phyloP scores from a whole-genome alignment of 1,140 invertebrate species.

The Trichoplusia ni region DNA sequence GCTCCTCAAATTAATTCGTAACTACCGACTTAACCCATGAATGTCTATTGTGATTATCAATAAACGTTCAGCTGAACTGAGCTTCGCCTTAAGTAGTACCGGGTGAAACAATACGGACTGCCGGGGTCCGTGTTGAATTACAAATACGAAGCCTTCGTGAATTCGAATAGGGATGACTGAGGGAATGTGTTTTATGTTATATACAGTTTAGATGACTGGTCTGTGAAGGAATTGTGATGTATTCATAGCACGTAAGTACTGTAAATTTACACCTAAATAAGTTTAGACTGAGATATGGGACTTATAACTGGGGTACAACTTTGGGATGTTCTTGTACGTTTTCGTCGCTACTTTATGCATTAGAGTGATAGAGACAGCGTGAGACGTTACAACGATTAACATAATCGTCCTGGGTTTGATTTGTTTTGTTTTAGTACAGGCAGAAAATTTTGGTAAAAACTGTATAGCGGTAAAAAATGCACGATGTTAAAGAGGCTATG shows the following conservation, averaged over 20 bases:
- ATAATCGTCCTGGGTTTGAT: no score
- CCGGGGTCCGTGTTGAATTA: slow-evolving; percentile 75
- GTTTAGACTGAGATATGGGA: slow-evolving; percentile 2
- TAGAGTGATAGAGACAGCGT: no score
- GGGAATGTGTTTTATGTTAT: slow-evolving; percentile 16
- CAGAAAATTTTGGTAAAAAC: no score
- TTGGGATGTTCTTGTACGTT: no score
- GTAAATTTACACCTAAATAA: slow-evolving; percentile 11
- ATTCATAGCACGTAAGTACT: slow-evolving; percentile 20
- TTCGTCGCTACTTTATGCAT: no score
- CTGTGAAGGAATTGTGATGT: background rate
- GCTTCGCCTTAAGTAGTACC: slow-evolving; percentile 63
- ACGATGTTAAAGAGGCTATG: no score
- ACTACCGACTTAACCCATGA: slow-evolving; percentile 44
- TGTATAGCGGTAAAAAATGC: no score
- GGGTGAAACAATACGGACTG: slow-evolving; percentile 76
- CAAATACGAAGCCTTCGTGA: slow-evolving; percentile 76
- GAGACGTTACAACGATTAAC: no score
- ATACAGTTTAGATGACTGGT: background rate
- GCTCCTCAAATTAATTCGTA: slow-evolving; percentile 41
- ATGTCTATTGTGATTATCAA: slow-evolving; percentile 49
- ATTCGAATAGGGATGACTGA: slow-evolving; percentile 63
- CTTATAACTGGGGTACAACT: background rate
- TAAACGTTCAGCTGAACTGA: slow-evolving; percentile 53
- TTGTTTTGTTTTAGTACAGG: no score